phyloP scores from a whole-genome alignment of 2,888 invertebrate species.

The Ptilodon capucinus region DNA sequence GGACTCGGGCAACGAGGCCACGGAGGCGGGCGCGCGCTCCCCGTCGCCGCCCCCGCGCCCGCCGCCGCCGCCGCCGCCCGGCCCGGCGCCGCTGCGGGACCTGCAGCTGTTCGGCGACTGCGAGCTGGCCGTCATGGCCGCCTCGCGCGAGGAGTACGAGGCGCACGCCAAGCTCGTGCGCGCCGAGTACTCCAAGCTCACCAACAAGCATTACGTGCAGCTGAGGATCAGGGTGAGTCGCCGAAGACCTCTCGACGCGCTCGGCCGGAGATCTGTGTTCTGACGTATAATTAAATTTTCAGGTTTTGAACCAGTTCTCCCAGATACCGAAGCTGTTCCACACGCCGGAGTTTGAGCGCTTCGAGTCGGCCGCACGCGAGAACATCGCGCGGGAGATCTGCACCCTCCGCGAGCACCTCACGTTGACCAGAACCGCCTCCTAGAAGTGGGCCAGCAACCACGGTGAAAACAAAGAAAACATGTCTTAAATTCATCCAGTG shows the following conservation, averaged over 20 bases:
- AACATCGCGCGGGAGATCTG: constrained; percentile 68
- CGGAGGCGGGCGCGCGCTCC: constrained; percentile 16
- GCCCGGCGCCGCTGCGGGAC: constrained; percentile 52
- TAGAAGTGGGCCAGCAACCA: not conserved
- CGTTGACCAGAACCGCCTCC: constrained; percentile 25
- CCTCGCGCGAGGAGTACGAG: constrained; percentile 60
- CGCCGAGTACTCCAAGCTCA: constrained; percentile 62
- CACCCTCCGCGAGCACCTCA: constrained; percentile 57
- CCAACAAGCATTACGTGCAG: constrained; percentile 57
- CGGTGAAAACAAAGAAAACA: not conserved
- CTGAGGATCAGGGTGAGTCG: constrained; percentile 57
- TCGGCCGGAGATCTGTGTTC: too few species aligned
- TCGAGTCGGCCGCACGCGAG: constrained; percentile 64
- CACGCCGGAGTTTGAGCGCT: constrained; percentile 64
- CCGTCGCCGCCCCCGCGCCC: constrained; percentile 1
- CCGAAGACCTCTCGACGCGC: too few species aligned
- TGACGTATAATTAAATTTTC: constrained; percentile 16
- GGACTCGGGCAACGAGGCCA: too few species aligned
- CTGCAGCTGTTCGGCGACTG: constrained; percentile 70
- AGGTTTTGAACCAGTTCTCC: constrained; percentile 69
- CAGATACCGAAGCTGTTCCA: constrained; percentile 68
- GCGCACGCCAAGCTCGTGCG: constrained; percentile 67
- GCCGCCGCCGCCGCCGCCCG: not conserved
- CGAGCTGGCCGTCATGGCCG: constrained; percentile 70
- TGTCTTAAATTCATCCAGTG: not conserved